These are phyloP conservation scores for Chelidonichthys spinosus DNA, from an alignment of 2,797 vertebrate genomes.

Conservation along the genomic window DNA sequence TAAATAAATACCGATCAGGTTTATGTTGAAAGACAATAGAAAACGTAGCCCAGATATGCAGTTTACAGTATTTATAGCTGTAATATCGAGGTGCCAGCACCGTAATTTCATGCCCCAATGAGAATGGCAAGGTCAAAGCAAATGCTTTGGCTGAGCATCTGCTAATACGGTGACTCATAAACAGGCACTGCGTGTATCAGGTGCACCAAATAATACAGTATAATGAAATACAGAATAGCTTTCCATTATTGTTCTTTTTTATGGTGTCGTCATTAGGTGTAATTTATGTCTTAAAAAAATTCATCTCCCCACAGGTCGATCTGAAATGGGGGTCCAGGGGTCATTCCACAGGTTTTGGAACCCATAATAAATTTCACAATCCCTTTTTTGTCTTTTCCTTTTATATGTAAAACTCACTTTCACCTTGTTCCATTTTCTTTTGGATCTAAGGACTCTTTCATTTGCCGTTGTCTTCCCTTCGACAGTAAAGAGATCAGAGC, in stretches of 20 bases:
- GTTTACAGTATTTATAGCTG: conserved; percentile 99
- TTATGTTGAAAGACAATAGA: conserved; percentile 99
- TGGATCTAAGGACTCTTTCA: conserved; percentile 82
- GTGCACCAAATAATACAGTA: conserved; percentile 99
- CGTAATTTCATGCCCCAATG: conserved; percentile 99
- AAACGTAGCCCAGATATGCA: conserved; percentile 99
- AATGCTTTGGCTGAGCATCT: conserved; percentile 99
- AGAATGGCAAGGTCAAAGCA: conserved; percentile 99
- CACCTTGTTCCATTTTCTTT: conserved; percentile 80
- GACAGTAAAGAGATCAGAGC: conserved; percentile 82
- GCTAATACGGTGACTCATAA: conserved; percentile 99
- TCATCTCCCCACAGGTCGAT: conserved; percentile 96
- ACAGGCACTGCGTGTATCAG: conserved; percentile 99
- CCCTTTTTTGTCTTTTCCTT: conserved; percentile 83
- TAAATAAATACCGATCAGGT: conserved; percentile 99
- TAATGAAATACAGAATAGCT: conserved; percentile 99
- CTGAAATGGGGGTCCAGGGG: conserved; percentile 96
- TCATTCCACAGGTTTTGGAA: conserved; percentile 96
- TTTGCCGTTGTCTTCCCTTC: conserved; percentile 75
- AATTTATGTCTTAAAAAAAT: conserved; percentile 98
- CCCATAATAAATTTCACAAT: conserved; percentile 81
- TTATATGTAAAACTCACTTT: conserved; percentile 85
- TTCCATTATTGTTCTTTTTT: conserved; percentile 99
- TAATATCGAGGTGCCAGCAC: conserved; percentile 99
- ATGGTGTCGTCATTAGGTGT: conserved; percentile 99